Evolutionary conservation across 2,113 vertebrate species (phyloP), one percentile per base, ranked within the genome.

Genomic region (Phylloscopus whistleri): DNA sequence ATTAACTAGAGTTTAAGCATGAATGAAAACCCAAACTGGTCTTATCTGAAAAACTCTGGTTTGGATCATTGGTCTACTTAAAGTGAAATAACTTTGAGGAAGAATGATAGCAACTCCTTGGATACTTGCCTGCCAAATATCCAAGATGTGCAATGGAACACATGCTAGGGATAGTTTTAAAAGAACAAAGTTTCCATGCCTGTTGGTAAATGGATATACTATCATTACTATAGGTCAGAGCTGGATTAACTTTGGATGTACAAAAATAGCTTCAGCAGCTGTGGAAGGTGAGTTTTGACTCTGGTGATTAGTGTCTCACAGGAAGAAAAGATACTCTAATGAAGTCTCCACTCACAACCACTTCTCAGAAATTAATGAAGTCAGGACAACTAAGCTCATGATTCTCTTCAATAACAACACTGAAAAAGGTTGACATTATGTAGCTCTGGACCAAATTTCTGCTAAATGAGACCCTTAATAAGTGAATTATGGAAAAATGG

Each of bases 241-340:
- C 53, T 89, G 89, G 91, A 96, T 96, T 94, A 93, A 89, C 73
- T 96, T 89, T 90, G 73, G 77, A 78, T 67, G 28, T 72, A 84
- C 77, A 94, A 92, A 84, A 96, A 92, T 82, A 90, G 85, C 89
- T 83, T 92, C 77, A 75, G 76, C 6, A 2, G 73, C 84, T 93
- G 30, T 56, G 59, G 79, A 88, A 96, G 72, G 91, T 93, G 87
- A 93, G 69, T 94, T 91, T 94, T 94, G 86, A 85, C 77, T 90
- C 83, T 52, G 26, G 68, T 87, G 90, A 92, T 95, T 80, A 95
- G 74, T 48, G 22, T 92, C 77, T 66, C 70, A 63, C 51, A 43
- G 51, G 68, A 89, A 67, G 76, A 75, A 90, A 73, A 87, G 37
- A 31, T 49, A 75, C 7, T 68, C 55, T 66, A 68, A 85, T 4